Base-by-base conservation (phyloP, 2,888 invertebrate species). In the Agrochola circellaris region DNA sequence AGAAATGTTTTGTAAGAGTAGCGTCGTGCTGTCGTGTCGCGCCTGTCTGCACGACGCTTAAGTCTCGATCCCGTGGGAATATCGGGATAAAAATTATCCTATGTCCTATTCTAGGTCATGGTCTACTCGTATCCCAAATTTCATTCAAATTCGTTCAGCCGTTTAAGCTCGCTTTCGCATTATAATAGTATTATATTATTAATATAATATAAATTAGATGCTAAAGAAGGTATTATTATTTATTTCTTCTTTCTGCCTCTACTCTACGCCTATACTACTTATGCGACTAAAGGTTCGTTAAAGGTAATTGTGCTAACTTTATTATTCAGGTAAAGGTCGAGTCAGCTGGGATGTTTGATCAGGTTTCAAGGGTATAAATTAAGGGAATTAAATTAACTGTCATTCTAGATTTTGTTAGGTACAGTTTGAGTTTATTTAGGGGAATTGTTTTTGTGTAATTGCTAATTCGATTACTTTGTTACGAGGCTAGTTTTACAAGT, bases 271-370 rank as follows among this genome's bases (percentile, higher is more conserved):
- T 45, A 51, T 4, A 13, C 8, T 7, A 20, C 30, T 0, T 17
- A 15, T 11, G 23, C 26, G 11, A 56, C 1, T 34, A 64, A 69
- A 61, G 74, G 75, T 76, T 78, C 76, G 26, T 82, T 82, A 82
- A 48, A 51, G 64, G 17, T 75, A 78, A 78, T 84, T 71, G 26
- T 60, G 15, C n/a, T 69, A 70, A 82, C 51, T 80, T 45, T 30
- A 74, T 70, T 70, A 81, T 71, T 48, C 11, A 71, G 54, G 26
- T 51, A 65, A 82, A 83, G 68, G 71, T 65, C 60, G 20, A 51
- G 58, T 38, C 48, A 13, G 48, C 56, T 42, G 42, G 67, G 67
- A 58, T 82, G 23, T 78, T 65, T 82, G 61, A 73, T 82, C 62
- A 82, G 77, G 69, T 70, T 76, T n/a, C 65, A 34, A 34, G 5